Base-by-base conservation (phyloP, 2,888 invertebrate species). In the Rotaria socialis region DNA sequence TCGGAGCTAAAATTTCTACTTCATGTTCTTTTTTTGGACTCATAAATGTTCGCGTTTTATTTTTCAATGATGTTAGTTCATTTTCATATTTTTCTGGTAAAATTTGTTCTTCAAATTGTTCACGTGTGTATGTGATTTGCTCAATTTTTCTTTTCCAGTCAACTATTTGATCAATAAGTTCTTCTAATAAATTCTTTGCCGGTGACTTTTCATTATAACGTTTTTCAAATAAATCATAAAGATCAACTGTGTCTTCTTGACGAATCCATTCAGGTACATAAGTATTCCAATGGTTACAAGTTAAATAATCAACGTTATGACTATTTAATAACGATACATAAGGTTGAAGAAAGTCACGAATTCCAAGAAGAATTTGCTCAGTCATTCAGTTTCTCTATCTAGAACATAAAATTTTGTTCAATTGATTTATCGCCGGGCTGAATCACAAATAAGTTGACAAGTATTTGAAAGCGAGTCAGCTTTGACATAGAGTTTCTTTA, bases 241-340 rank as follows among this genome's bases (percentile, higher is more conserved):
- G 67, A 67, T 67, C 35, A 6, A 67, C 0, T 41, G 3, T 4
- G 35, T 67, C 35, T 67, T 27, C 67, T 16, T 67, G 67, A 35
- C 67, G 67, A 67, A 67, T 19, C 35, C 67, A 67, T 35, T 67
- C 67, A 16, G 67, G 67, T 67, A 67, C 35, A 67, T 41, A 67
- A 19, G 27, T 35, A 67, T 16, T 67, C 67, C 67, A 67, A 67
- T 67, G 67, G 35, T 67, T 19, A 67, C 35, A 19, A 14, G 19
- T 67, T 67, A 67, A 67, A 67, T 67, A 67, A 67, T 67, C 67
- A 67, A 67, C 67, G 35, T 67, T 67, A 35, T 67, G 67, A 67
- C 16, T 35, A 67, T 67, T 67, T 67, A 67, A 35, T 35, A 67
- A 35, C 35, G 67, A 35, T 67, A 67, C 16, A 67, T 67, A 67